Evolutionary conservation across 2,797 vertebrate genomes (phyloP), one percentile per base, ranked within the genome.

Genomic region (Crocodylus rhombifer): DNA sequence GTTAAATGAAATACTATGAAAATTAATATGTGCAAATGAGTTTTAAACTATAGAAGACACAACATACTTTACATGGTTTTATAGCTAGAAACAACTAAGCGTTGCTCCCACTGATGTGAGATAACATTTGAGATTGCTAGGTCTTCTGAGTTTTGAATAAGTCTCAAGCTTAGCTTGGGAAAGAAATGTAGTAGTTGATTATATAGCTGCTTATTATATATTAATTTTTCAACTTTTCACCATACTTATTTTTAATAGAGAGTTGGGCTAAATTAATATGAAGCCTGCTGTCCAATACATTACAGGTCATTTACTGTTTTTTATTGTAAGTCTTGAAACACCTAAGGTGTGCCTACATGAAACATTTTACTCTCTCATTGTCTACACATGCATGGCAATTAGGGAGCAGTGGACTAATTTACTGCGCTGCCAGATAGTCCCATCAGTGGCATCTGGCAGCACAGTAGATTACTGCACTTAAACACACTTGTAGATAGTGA

Each of bases 111-210:
- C 14, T 58, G 69, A 80, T 2, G 28, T 84, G 7, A 7, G 73
- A 23, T 74, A 69, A 92, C 55, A 33, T 78, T 88, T 91, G 8
- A 85, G 74, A 30, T 4, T 58, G 71, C 4, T 63, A 76, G n/a
- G 14, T 93, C 55, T 62, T 42, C 74, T 42, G 58, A 71, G 1
- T 0, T 30, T 87, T 87, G 85, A 88, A 73, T 51, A 51, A 51
- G 42, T 51, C 8, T n/a, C 2, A 80, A 87, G 28, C 5, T 25
- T 69, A 90, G 79, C 57, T 62, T 76, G 55, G 77, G 88, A 63
- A 33, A 51, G 42, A 0, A 2, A 88, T 57, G 5, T 8, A 56
- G 30, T 57, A 90, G 30, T 42, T 56, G 71, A 42, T 42, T 85
- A 78, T 13, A 77, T 23, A 94, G 62, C 21, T 51, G 21, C 36